Conservation (phyloP, 2,113 vertebrate species). For the Gobiocypris rarus region DNA sequence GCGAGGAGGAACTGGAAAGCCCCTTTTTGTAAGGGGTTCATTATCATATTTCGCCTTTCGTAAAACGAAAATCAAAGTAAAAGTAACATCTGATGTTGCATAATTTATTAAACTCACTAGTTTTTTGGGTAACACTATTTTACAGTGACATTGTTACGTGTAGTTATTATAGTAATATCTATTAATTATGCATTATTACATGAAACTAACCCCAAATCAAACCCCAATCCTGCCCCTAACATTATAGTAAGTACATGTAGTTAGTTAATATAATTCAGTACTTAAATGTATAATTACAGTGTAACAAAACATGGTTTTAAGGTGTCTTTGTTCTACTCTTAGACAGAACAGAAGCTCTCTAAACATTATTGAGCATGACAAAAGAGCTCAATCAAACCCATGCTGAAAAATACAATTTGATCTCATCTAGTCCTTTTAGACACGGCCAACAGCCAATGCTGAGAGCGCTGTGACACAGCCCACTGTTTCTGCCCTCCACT, state of each 20-base stretch:
- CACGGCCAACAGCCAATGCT: background rate
- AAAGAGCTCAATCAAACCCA: background rate
- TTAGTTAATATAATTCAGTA: too few relatives aligned
- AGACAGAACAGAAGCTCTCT: background rate
- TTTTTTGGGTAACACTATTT: too few relatives aligned
- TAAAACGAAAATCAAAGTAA: background rate
- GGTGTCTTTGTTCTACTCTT: background rate
- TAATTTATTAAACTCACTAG: background rate
- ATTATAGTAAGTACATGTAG: too few relatives aligned
- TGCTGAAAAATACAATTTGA: background rate
- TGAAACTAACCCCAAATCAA: too few relatives aligned
- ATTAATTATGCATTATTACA: too few relatives aligned
- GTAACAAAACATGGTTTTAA: too few relatives aligned
- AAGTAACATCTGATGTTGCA: background rate
- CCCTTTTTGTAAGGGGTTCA: background rate
- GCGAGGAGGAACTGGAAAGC: conserved; percentile 1
- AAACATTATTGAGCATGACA: background rate
- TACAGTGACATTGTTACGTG: too few relatives aligned
- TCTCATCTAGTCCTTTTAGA: background rate
- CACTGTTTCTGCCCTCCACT: background rate
- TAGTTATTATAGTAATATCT: too few relatives aligned
- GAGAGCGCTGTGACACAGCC: background rate
- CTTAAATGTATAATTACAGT: too few relatives aligned
- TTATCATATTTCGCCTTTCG: background rate
- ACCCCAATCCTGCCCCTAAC: too few relatives aligned